These are phyloP conservation scores for Agrilus cyanescens DNA, from an alignment of 2,888 invertebrate genomes.

Conservation along the genomic window DNA sequence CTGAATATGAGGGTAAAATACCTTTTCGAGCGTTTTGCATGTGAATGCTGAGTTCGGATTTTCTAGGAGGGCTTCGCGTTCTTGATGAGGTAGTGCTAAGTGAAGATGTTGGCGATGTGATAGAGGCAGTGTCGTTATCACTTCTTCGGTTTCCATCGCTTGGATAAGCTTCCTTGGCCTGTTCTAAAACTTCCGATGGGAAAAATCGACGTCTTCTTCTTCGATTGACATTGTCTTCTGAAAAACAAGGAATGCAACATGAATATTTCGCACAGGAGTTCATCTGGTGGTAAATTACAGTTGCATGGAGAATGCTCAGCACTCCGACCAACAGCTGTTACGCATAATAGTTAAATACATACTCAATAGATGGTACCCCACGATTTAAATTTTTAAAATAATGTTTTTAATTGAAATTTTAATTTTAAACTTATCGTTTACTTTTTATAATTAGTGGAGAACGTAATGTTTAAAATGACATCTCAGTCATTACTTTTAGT, in stretches of 20 bases:
- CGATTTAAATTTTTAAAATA: too few species aligned
- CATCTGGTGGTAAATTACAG: too few species aligned
- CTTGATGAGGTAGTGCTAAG: conserved; percentile 23
- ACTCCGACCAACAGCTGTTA: too few species aligned
- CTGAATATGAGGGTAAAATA: conserved; percentile 23
- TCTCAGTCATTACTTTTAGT: too few species aligned
- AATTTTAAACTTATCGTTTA: too few species aligned
- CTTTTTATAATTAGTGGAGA: too few species aligned
- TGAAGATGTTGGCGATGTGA: conserved; percentile 18
- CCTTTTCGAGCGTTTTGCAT: conserved; percentile 35
- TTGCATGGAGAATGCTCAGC: too few species aligned
- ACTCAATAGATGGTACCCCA: too few species aligned
- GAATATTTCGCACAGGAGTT: background rate
- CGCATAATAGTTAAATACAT: too few species aligned
- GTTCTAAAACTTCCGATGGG: conserved; percentile 27
- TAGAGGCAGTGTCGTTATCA: conserved; percentile 24
- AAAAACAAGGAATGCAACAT: conserved; percentile 10
- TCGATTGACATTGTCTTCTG: conserved; percentile 25
- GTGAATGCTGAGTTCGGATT: conserved; percentile 31
- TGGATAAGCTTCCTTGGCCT: conserved; percentile 14
- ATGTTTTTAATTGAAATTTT: too few species aligned
- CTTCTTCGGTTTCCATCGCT: conserved; percentile 16
- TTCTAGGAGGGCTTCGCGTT: conserved; percentile 17
- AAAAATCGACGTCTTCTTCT: conserved; percentile 28
- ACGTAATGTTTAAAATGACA: too few species aligned